Evolutionary conservation across 1,140 invertebrate genomes (phyloP).

Genomic region (Aphidius gifuensis): DNA sequence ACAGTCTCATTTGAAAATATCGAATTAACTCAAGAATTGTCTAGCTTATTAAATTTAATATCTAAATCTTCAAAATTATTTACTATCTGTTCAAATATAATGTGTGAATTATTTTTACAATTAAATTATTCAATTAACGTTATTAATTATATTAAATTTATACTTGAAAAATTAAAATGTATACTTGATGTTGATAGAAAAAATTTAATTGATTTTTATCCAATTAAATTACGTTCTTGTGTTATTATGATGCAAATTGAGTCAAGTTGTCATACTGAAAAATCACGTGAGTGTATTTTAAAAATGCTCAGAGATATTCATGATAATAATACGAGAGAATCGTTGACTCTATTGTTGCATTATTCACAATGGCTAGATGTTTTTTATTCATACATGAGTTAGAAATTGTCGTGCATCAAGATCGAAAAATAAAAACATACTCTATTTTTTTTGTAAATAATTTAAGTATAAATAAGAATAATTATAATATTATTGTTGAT

Average conservation of each 20-base stretch:
- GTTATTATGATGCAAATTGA: slow-evolving; percentile 42
- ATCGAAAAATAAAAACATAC: no score
- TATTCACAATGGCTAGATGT: slow-evolving; percentile 42
- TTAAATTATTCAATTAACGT: slow-evolving; percentile 33
- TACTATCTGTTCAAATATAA: slow-evolving; percentile 31
- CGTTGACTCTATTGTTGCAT: slow-evolving; percentile 41
- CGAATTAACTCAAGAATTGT: no score
- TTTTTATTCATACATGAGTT: slow-evolving; percentile 22
- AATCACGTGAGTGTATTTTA: slow-evolving; percentile 33
- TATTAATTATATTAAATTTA: slow-evolving; percentile 36
- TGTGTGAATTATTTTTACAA: slow-evolving; percentile 38
- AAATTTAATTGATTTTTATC: slow-evolving; percentile 44
- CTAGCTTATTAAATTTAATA: slow-evolving; percentile 31
- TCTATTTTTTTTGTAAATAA: slow-evolving; percentile 9
- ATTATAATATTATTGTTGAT: not conserved
- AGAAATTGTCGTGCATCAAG: not conserved
- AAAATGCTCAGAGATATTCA: slow-evolving; percentile 32
- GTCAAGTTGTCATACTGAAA: slow-evolving; percentile 32
- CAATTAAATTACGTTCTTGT: slow-evolving; percentile 35
- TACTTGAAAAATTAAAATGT: slow-evolving; percentile 32
- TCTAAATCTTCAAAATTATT: slow-evolving; percentile 35
- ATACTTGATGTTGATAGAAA: slow-evolving; percentile 26
- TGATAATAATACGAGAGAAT: slow-evolving; percentile 30
- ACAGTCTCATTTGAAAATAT: no score
- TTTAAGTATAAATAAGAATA: not conserved